phyloP scores from a whole-genome alignment of 2,888 invertebrate genomes.

The Stramonita haemastoma region DNA sequence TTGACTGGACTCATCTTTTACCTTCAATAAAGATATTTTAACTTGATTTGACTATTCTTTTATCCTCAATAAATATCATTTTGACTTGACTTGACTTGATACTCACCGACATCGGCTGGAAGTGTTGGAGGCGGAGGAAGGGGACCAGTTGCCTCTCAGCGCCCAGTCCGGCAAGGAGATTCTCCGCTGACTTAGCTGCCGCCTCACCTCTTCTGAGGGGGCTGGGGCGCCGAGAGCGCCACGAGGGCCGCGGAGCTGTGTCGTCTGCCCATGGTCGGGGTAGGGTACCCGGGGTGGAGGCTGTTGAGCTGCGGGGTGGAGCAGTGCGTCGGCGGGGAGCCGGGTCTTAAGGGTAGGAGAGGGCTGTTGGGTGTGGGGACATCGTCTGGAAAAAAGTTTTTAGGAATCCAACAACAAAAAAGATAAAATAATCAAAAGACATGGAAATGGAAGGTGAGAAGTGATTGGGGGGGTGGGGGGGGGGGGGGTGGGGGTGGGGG shows the following conservation, averaged over 20 bases:
- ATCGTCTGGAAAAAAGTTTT: no score
- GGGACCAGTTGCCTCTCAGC: slow-evolving; percentile 17
- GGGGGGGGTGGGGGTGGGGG: background rate
- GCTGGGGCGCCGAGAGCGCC: background rate
- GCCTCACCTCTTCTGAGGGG: no score
- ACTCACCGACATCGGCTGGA: slow-evolving; percentile 28
- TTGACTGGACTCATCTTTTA: no score
- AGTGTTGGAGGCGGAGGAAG: background rate
- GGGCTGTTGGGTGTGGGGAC: background rate
- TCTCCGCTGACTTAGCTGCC: slow-evolving; percentile 27
- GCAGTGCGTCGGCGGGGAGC: background rate
- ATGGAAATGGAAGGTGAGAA: no score
- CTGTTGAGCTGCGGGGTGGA: slow-evolving; percentile 25
- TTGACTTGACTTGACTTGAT: no score
- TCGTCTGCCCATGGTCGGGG: slow-evolving; percentile 27
- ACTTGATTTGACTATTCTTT: no score
- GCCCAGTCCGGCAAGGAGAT: slow-evolving; percentile 35
- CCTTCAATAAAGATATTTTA: no score
- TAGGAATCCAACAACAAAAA: no score
- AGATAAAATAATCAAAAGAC: no score
- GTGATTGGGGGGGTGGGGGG: background rate
- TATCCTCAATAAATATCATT: no score
- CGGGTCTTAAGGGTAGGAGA: background rate
- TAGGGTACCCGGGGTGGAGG: slow-evolving; percentile 22
- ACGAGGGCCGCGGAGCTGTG: slow-evolving; percentile 32